These are phyloP conservation scores for Chrysochloris asiatica DNA, from an alignment of 2,113 vertebrate species.

Conservation along the genomic window DNA sequence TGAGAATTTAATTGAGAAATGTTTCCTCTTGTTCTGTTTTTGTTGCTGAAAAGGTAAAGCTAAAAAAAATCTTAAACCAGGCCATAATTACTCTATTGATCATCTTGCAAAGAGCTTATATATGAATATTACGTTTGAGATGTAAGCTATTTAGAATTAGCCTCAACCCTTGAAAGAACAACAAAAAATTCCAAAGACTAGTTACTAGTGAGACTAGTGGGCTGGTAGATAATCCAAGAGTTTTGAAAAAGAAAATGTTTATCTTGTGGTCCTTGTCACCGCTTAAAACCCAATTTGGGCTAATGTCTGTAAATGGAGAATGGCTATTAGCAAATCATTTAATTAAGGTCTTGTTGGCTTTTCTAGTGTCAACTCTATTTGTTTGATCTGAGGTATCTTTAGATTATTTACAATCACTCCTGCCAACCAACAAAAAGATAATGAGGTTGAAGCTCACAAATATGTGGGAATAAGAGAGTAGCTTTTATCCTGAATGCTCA, in stretches of 20 bases:
- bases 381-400: slow-evolving; percentile 64
- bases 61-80: slow-evolving; percentile 50
- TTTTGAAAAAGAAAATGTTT: slow-evolving; percentile 65
- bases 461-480: background rate
- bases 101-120: slow-evolving; percentile 31
- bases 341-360: slow-evolving; percentile 69
- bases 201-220: background rate
- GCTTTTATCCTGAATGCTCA: slow-evolving; percentile 44
- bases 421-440: slow-evolving; percentile 52
- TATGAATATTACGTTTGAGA: slow-evolving; percentile 7
- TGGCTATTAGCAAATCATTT: slow-evolving; percentile 76
- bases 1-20: slow-evolving; percentile 34
- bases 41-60: slow-evolving; percentile 48
- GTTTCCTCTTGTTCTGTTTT: slow-evolving; percentile 13
- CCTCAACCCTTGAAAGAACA: slow-evolving; percentile 5
- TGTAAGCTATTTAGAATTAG: slow-evolving; percentile 42
- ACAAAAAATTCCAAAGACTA: slow-evolving; percentile 40
- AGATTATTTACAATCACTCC: slow-evolving; percentile 67
- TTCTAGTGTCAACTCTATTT: slow-evolving; percentile 63
- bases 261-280: slow-evolving; percentile 56
- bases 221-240: background rate
- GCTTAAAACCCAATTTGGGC: slow-evolving; percentile 68
- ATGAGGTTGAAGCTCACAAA: slow-evolving; percentile 24
- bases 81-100: slow-evolving; percentile 17
- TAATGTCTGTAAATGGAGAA: slow-evolving; percentile 65